These are phyloP conservation scores for Cossypha dichroa DNA, from an alignment of 2,797 vertebrate species.

Conservation along the genomic window DNA sequence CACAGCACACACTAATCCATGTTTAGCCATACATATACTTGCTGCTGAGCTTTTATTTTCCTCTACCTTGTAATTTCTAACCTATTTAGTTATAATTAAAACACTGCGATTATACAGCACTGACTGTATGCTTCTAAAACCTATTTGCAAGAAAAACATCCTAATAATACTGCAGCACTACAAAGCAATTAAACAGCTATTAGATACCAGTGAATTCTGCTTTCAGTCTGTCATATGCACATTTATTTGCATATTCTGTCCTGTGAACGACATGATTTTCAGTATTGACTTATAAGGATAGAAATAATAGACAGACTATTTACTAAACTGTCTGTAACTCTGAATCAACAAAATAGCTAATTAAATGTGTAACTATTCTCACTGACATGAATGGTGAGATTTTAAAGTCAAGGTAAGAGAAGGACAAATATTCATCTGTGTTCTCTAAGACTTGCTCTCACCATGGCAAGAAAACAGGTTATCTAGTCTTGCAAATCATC, in stretches of 20 bases:
- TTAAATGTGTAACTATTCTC: background rate
- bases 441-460: background rate
- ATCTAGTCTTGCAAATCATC: background rate
- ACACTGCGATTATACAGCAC: background rate
- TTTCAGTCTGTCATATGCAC: background rate
- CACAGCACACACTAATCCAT: background rate
- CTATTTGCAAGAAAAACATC: background rate
- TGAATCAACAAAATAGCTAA: background rate
- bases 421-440: background rate
- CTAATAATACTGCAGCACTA: background rate
- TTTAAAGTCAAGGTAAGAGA: constrained; percentile 16
- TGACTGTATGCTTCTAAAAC: background rate
- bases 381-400: background rate
- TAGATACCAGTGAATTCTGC: constrained; percentile 6
- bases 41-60: background rate
- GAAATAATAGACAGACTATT: constrained; percentile 12
- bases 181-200: constrained; percentile 32
- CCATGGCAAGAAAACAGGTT: background rate
- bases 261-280: background rate
- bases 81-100: background rate
- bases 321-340: constrained; percentile 9
- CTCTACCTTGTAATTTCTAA: constrained; percentile 5
- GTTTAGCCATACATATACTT: background rate
- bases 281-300: background rate
- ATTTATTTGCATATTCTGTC: constrained; percentile 24